Percentiles rank a stretch among this genome's conserved stretches.
Evolutionary conservation across 1,140 invertebrate species (phyloP).

Genomic region (Neodiprion virginianus): DNA sequence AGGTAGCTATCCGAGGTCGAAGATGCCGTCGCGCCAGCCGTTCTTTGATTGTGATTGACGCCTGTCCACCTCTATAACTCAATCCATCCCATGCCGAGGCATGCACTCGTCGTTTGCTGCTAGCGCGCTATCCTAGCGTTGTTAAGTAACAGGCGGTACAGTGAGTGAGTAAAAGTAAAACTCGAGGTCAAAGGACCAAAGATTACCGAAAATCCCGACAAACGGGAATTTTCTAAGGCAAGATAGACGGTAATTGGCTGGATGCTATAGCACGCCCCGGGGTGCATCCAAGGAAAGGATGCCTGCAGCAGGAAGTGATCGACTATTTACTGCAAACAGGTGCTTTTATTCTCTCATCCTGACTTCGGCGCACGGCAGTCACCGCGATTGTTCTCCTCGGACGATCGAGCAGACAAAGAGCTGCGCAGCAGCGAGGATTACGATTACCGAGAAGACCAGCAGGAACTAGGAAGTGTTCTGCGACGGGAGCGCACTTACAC

Average conservation of each 20-base stretch:
- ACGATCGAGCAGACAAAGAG: not conserved
- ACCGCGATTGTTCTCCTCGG: not conserved
- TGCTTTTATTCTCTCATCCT: not conserved
- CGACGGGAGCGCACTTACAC: not conserved
- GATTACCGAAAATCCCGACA: no score
- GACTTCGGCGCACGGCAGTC: not conserved
- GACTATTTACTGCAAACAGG: not conserved
- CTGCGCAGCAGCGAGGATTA: not conserved
- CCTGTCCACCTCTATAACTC: not conserved
- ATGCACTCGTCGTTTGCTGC: no score
- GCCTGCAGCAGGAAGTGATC: no score
- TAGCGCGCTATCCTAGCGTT: no score
- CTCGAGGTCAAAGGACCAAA: no score
- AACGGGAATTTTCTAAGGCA: no score
- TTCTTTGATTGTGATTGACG: not conserved
- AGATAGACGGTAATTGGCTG: no score
- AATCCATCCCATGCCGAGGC: no score
- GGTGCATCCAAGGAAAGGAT: no score
- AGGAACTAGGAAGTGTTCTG: conserved; percentile 4
- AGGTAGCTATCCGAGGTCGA: not conserved
- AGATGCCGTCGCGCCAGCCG: not conserved
- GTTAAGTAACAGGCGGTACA: no score
- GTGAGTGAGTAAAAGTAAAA: no score
- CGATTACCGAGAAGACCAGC: conserved; percentile 2
- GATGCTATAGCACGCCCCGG: no score